These are phyloP conservation scores for Epinephelus malabaricus DNA, from an alignment of 2,797 vertebrate species.

Conservation along the genomic window DNA sequence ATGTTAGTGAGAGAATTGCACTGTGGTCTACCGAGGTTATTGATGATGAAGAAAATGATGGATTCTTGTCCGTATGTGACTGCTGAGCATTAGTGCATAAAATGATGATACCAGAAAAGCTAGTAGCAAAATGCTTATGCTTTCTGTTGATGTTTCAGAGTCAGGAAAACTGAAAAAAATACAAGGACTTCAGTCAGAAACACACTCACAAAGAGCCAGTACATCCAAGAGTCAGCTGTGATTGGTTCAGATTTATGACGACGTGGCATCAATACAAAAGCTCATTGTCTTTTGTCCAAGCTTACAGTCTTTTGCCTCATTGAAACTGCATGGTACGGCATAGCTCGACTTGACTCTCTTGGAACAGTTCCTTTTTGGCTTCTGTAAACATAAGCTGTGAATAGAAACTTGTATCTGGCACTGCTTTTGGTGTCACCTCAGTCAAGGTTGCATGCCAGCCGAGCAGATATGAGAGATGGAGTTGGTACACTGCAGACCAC, in stretches of 20 bases:
- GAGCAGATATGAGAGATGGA: too few relatives aligned
- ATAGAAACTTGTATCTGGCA: too few relatives aligned
- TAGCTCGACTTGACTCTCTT: too few relatives aligned
- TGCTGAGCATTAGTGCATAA: not conserved
- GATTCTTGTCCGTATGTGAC: not conserved
- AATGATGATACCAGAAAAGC: not conserved
- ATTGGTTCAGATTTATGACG: not conserved
- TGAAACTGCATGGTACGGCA: too few relatives aligned
- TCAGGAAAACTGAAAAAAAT: not conserved
- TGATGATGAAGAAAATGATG: not conserved
- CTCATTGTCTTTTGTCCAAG: too few relatives aligned
- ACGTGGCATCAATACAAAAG: not conserved
- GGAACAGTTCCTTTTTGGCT: too few relatives aligned
- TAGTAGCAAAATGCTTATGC: not conserved
- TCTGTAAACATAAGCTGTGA: too few relatives aligned
- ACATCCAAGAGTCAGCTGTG: not conserved
- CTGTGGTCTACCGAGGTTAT: not conserved
- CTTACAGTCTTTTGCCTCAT: too few relatives aligned
- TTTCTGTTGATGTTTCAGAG: not conserved
- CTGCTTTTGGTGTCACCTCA: too few relatives aligned
- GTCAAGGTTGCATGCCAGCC: too few relatives aligned
- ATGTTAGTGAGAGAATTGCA: not conserved
- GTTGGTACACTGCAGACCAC: too few relatives aligned
- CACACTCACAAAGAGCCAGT: not conserved
- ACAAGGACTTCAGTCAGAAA: not conserved